These are phyloP conservation scores for Solenodon paradoxus DNA, from an alignment of 2,113 vertebrate species.

Conservation along the genomic window DNA sequence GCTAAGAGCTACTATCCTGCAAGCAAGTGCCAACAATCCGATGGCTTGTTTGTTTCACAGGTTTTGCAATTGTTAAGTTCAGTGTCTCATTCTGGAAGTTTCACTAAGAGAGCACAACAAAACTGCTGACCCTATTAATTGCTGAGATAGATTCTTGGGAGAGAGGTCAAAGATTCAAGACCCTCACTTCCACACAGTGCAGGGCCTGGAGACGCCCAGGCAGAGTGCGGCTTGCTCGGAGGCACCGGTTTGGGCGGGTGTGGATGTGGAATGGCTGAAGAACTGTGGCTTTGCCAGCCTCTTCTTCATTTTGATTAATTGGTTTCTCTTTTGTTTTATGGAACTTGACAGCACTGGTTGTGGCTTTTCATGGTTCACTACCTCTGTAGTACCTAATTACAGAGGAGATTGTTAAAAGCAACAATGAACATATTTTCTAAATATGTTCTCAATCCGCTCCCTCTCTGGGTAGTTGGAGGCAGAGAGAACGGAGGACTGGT, in stretches of 20 bases:
- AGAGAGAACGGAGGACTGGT: not conserved
- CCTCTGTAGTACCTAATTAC: slow-evolving; percentile 67
- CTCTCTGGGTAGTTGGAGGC: slow-evolving; percentile 45
- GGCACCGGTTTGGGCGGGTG: slow-evolving; percentile 11
- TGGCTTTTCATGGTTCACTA: slow-evolving; percentile 67
- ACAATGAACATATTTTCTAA: slow-evolving; percentile 69
- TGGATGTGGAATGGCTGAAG: too few species aligned
- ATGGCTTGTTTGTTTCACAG: not conserved
- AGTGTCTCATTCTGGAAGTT: not conserved
- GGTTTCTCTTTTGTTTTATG: slow-evolving; percentile 66
- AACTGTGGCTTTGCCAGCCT: slow-evolving; percentile 4
- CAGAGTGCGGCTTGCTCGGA: not conserved
- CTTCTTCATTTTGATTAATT: slow-evolving; percentile 56
- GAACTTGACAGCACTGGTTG: slow-evolving; percentile 66
- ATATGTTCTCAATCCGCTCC: slow-evolving; percentile 39
- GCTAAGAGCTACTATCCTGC: not conserved
- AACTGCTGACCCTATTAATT: not conserved
- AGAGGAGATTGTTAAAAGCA: slow-evolving; percentile 66
- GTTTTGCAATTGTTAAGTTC: not conserved
- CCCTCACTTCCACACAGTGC: rapidly evolving
- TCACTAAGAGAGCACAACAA: not conserved
- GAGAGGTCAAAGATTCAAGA: not conserved
- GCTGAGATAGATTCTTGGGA: not conserved
- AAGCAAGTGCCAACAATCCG: not conserved
- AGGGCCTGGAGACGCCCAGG: not conserved